Evolutionary conservation across 1,140 invertebrate species (phyloP), one percentile per base, ranked within the genome.

Genomic region (Druon quercuslanigerum): DNA sequence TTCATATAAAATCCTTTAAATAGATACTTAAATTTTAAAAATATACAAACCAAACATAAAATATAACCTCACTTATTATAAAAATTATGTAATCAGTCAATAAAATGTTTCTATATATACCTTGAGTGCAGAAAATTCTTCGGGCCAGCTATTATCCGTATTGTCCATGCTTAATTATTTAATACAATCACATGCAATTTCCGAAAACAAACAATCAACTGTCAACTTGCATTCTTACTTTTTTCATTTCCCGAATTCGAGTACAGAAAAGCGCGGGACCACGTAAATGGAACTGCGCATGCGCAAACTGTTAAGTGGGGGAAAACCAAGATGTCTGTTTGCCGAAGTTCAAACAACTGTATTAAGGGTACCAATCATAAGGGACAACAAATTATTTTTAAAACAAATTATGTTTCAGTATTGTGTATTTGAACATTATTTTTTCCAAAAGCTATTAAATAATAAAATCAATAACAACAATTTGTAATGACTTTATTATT

Each of bases 91-190:
- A 5, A 54, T 25, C 25, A 16, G 14, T 51, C 17, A 33, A 20
- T 46, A 46, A 66, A 74, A 51, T 66, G 14, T 56, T 3, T n/a
- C 16, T 52, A 51, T 71, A 75, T 56, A 17, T 76, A 86, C 85
- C 82, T 84, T 84, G 13, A 87, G 72, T 56, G 83, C 83, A 3
- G 40, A 57, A 72, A 80, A 87, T 60, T 85, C 82, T 14, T 75
- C 25, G 17, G 85, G 84, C 83, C 85, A 86, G 11, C 33, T 17
- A 66, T 83, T 83, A 74, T 80, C 75, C 25, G 25, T 33, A 19
- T 79, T 77, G 76, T 74, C 60, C 78, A 84, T 79, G 70, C 46
- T 57, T 12, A 12, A 57, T 73, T 40, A 16, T 73, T 19, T 50
- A 25, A 20, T 51, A 73, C 2, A 51, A 19, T 11, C 52, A 33